Percentiles rank a stretch among this genome's conserved stretches.
These are phyloP conservation scores for Danaus melanippus DNA, from an alignment of 1,140 invertebrate genomes.

Conservation along the genomic window DNA sequence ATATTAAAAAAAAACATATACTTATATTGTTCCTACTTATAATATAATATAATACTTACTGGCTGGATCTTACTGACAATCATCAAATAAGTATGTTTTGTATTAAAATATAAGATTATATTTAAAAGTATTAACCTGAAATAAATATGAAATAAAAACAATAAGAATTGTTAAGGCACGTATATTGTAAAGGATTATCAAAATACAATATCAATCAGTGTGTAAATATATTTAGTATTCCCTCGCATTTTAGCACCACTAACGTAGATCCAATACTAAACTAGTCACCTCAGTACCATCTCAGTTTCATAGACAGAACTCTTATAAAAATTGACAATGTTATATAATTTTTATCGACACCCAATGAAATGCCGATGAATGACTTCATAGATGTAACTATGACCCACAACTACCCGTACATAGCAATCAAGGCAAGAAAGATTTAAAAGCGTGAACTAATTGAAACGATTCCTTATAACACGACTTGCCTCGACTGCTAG, in stretches of 20 bases:
- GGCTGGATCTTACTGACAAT: too few relatives aligned
- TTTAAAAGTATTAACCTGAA: neutral
- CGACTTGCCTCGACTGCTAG: slow-evolving; percentile 57
- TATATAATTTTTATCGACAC: too few relatives aligned
- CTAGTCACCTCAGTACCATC: too few relatives aligned
- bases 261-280: neutral
- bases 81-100: too few relatives aligned
- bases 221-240: slow-evolving; percentile 29
- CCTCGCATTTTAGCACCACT: slow-evolving; percentile 26
- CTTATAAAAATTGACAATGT: too few relatives aligned
- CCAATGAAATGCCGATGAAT: too few relatives aligned
- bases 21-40: too few relatives aligned
- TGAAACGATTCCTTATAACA: slow-evolving; percentile 1
- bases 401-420: slow-evolving; percentile 29
- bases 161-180: slow-evolving; percentile 41
- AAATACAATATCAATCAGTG: slow-evolving; percentile 39
- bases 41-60: too few relatives aligned
- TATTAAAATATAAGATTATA: too few relatives aligned
- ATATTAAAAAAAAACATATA: too few relatives aligned
- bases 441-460: slow-evolving; percentile 11
- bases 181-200: slow-evolving; percentile 49
- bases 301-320: too few relatives aligned
- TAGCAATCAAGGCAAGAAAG: slow-evolving; percentile 58
- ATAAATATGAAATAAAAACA: slow-evolving; percentile 23
- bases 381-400: too few relatives aligned